These are phyloP conservation scores for Machaerirhynchus nigripectus DNA, from an alignment of 2,113 vertebrate genomes.

Conservation along the genomic window DNA sequence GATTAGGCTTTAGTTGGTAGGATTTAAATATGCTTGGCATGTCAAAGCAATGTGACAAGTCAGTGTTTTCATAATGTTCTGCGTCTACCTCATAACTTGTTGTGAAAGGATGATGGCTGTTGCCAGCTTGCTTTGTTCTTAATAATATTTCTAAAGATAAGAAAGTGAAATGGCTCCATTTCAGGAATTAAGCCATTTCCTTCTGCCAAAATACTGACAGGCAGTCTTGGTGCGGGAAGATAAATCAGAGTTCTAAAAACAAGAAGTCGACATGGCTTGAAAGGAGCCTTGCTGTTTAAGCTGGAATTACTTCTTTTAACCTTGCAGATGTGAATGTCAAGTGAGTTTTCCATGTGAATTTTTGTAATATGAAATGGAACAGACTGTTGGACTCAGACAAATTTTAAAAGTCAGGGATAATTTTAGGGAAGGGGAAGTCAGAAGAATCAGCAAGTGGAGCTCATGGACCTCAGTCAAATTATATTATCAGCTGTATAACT, in stretches of 20 bases:
- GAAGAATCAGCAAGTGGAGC: neutral
- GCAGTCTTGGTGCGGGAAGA: neutral
- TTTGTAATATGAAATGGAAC: neutral
- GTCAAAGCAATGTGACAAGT: conserved; percentile 43
- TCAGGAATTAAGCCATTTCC: conserved; percentile 36
- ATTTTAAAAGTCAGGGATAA: neutral
- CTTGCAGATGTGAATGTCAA: neutral
- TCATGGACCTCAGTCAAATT: neutral
- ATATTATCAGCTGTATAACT: neutral
- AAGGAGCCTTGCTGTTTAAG: neutral
- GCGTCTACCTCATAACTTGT: neutral
- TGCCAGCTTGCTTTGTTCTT: conserved; percentile 40
- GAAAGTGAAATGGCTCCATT: conserved; percentile 34
- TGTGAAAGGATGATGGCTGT: conserved; percentile 14
- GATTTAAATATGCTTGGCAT: conserved; percentile 16
- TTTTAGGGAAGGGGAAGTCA: neutral
- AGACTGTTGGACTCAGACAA: neutral
- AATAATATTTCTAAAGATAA: conserved; percentile 18
- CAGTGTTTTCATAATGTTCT: conserved; percentile 16
- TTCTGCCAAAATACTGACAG: conserved; percentile 17
- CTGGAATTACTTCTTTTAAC: neutral
- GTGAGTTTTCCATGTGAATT: neutral
- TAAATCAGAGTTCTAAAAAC: conserved; percentile 18
- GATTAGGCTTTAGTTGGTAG: conserved; percentile 1
- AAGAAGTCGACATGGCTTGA: neutral